phyloP scores from a whole-genome alignment of 2,113 vertebrate species.

The Murina feae region DNA sequence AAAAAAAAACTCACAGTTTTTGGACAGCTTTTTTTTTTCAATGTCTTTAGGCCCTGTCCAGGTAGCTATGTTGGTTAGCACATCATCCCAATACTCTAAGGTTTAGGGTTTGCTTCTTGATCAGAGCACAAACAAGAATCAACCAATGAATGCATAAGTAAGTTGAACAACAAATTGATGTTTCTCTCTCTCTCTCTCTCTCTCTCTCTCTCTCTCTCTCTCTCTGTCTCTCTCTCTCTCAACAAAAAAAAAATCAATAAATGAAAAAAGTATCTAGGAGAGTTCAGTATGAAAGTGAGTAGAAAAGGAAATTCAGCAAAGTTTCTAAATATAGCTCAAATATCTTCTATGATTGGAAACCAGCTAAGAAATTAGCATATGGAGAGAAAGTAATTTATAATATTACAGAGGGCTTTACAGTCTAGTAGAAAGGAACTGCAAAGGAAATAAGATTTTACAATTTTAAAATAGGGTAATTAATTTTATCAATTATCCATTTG shows the following conservation, averaged over 20 bases:
- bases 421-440: neutral
- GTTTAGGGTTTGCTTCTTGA: neutral
- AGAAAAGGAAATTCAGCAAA: neutral
- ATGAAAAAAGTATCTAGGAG: neutral
- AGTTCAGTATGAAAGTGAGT: neutral
- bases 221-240: neutral
- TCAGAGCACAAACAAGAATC: neutral
- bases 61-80: neutral
- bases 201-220: no score
- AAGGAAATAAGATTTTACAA: constrained; percentile 7
- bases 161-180: neutral
- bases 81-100: neutral
- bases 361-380: constrained; percentile 9
- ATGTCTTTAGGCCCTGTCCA: neutral
- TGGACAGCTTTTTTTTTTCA: neutral
- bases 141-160: neutral
- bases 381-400: neutral
- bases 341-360: neutral
- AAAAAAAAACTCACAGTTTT: neutral
- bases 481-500: constrained; percentile 24
- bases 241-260: neutral
- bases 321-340: constrained; percentile 11
- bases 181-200: neutral
- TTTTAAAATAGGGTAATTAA: constrained; percentile 55
- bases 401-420: neutral